Conservation (phyloP, 2,888 invertebrate species). For the Sussaba pulchella region DNA sequence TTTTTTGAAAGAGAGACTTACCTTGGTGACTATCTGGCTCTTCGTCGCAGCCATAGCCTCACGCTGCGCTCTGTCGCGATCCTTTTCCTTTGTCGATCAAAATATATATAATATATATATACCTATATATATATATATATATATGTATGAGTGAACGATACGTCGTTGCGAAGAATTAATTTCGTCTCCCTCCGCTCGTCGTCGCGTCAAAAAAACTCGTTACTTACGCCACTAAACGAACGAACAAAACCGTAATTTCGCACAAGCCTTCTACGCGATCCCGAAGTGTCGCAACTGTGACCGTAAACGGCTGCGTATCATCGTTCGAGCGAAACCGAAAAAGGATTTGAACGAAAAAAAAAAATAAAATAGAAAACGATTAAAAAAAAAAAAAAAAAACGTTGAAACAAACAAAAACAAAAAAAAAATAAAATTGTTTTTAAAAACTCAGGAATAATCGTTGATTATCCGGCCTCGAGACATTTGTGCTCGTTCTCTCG, state of each 20-base stretch:
- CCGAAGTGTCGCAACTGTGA: slow-evolving; percentile 37
- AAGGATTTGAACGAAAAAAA: too few species aligned
- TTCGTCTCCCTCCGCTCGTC: neutral
- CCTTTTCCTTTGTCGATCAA: slow-evolving; percentile 23
- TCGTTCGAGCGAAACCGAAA: slow-evolving; percentile 53
- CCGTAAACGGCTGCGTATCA: slow-evolving; percentile 57
- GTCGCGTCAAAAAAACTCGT: too few species aligned
- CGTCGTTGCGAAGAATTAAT: slow-evolving; percentile 5
- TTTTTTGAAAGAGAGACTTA: slow-evolving; percentile 12
- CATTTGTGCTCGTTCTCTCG: too few species aligned
- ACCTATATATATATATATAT: neutral
- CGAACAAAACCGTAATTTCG: too few species aligned
- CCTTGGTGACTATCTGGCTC: slow-evolving; percentile 60
- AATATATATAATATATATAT: slow-evolving; percentile 11
- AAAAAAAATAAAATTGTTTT: too few species aligned
- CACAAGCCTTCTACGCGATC: neutral
- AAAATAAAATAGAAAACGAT: too few species aligned
- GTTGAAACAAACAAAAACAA: too few species aligned
- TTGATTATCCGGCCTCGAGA: slow-evolving; percentile 42
- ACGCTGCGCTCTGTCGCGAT: slow-evolving; percentile 49
- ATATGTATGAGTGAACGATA: neutral
- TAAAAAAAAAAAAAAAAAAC: too few species aligned
- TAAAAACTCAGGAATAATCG: slow-evolving; percentile 37
- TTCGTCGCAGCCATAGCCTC: slow-evolving; percentile 67
- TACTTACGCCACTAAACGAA: too few species aligned